Evolutionary conservation across 1,140 invertebrate genomes (phyloP).

Genomic region (Drosophila ananassae): DNA sequence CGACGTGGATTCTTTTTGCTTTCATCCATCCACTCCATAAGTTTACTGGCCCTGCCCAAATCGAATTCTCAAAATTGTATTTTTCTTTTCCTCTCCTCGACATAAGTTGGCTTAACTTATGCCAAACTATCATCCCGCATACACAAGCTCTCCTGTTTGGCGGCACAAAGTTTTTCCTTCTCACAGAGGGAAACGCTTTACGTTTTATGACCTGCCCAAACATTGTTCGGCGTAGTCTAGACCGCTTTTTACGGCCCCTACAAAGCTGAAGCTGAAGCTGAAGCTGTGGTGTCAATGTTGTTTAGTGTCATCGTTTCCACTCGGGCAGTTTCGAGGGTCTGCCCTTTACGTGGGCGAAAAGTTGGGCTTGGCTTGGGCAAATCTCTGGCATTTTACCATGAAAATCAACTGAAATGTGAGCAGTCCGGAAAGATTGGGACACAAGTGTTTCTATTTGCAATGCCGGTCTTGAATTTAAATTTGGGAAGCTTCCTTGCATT

Average conservation of each 20-base stretch:
- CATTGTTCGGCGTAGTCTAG: constrained; percentile 58
- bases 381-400: constrained; percentile 58
- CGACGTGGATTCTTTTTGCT: constrained; percentile 18
- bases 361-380: constrained; percentile 12
- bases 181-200: constrained; percentile 51
- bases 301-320: constrained; percentile 65
- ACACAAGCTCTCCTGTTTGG: constrained; percentile 24
- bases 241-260: constrained; percentile 67
- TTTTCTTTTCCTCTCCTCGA: constrained; percentile 8
- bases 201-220: constrained; percentile 62
- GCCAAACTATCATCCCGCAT: constrained; percentile 52
- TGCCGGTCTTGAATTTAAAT: constrained; percentile 32
- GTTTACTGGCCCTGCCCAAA: constrained; percentile 51
- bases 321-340: constrained; percentile 55
- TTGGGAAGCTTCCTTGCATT: constrained; percentile 11
- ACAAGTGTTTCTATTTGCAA: constrained; percentile 14
- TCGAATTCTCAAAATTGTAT: constrained; percentile 59
- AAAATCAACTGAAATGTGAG: constrained; percentile 57
- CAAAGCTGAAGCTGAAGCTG: constrained; percentile 47
- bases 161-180: constrained; percentile 50
- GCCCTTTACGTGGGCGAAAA: constrained; percentile 22
- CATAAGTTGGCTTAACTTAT: constrained; percentile 49
- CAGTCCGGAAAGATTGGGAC: constrained; percentile 14
- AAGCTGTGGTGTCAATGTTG: constrained; percentile 73
- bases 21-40: constrained; percentile 22